Base-by-base conservation (phyloP, 2,888 invertebrate species). In the Acrocyrtus sp. region DNA sequence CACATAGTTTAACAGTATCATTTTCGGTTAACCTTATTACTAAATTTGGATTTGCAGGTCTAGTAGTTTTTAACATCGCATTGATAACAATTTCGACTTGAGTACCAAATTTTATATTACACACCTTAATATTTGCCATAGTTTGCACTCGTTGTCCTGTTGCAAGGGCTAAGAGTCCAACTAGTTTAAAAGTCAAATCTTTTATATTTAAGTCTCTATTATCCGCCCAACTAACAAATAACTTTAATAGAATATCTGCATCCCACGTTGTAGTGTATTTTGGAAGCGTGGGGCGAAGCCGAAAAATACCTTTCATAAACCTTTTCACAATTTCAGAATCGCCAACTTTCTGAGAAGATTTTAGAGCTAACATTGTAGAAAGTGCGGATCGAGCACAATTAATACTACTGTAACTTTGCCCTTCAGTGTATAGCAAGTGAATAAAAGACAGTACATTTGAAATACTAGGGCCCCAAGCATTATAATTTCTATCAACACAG, bases 81-180 rank as follows among this genome's bases (percentile, higher is more conserved):
- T n/a, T 2, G 5, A 58, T 3, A 1, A 15, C 6, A 12, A 67
- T 67, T 4, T 53, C 22, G 1, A 73, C 66, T 17, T 51, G 22
- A 15, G 50, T 21, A 4, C 27, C 50, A 53, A 4, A 26, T 3
- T 21, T 17, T 43, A 73, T 73, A 12, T 76, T 26, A 3, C 15
- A 15, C 19, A 61, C 8, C 2, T 48, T 22, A 19, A 73, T 76
- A 6, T 53, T 41, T 6, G 50, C 24, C 4, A 66, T 26, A 17
- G 76, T 68, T 26, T 77, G 74, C 3, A 57, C 68, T 15, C 74
- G 22, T 15, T 74, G 74, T 8, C 47, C 74, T 0, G 76, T 57
- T 1, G 29, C 26, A 1, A 77, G 34, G 12, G 75, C 68, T 17
- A 77, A 12, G 3, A 78, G 17, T 0, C 67, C 67, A 17, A 66